Evolutionary conservation across 2,888 invertebrate genomes (phyloP).

Genomic region (Heteromyza rotundicornis): DNA sequence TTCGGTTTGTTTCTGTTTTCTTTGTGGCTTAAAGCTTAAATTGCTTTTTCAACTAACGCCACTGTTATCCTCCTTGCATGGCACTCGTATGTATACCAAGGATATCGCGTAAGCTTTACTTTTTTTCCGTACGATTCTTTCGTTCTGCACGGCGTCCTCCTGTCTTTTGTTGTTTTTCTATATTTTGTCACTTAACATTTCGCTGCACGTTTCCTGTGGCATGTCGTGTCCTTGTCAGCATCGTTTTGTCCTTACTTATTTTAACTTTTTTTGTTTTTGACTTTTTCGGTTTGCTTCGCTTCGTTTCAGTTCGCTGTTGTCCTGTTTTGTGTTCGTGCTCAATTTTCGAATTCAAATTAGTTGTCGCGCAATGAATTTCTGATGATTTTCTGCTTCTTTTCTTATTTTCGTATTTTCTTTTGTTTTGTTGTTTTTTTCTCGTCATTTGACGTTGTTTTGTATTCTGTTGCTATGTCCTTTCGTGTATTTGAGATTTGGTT

Average conservation of each 20-base stretch:
- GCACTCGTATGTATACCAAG: not conserved
- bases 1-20: conserved; percentile 7
- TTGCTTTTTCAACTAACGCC: conserved; percentile 1
- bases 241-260: not conserved
- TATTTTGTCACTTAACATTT: not conserved
- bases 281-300: not conserved
- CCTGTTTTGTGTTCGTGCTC: conserved; percentile 5
- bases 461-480: not conserved
- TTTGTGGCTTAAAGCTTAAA: conserved; percentile 7
- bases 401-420: not conserved
- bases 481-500: not conserved
- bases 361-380: conserved; percentile 28
- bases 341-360: conserved; percentile 30
- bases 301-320: not conserved
- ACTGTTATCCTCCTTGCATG: not conserved
- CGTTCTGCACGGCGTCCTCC: not conserved
- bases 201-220: conserved; percentile 5
- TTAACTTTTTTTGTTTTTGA: not conserved
- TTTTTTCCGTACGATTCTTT: conserved; percentile 1
- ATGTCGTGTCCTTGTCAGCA: conserved; percentile 14
- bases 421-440: not conserved
- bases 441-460: not conserved
- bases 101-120: not conserved
- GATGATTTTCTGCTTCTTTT: conserved; percentile 13
- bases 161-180: not conserved